These are phyloP conservation scores for Fulmarus glacialis DNA, from an alignment of 2,113 vertebrate genomes.

Conservation along the genomic window DNA sequence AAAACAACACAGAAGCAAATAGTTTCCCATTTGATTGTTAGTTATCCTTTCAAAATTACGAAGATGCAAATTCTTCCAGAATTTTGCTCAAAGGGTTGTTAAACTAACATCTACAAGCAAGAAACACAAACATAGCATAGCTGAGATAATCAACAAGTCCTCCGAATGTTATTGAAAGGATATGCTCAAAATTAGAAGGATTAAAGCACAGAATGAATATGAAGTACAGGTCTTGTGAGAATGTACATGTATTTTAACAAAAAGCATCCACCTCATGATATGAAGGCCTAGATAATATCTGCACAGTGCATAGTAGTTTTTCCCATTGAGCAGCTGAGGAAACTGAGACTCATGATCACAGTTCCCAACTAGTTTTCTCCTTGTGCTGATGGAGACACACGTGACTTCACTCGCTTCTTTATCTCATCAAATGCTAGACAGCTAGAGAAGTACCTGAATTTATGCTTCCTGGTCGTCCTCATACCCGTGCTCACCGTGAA, in stretches of 20 bases:
- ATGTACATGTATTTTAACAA: neutral
- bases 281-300: neutral
- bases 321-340: neutral
- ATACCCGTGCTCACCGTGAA: neutral
- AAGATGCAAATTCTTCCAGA: neutral
- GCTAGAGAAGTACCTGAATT: neutral
- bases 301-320: neutral
- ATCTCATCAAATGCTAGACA: neutral
- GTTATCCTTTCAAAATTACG: neutral
- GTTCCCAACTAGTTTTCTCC: neutral
- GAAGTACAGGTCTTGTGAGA: neutral
- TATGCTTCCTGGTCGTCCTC: neutral
- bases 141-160: neutral
- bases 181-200: neutral
- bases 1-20: neutral
- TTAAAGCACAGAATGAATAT: neutral
- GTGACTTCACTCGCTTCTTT: neutral
- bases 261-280: neutral
- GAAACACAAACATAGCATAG: neutral
- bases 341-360: neutral
- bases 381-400: neutral
- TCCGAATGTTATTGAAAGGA: neutral
- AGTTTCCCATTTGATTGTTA: neutral
- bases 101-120: neutral
- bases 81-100: neutral